Base-by-base conservation (phyloP, 2,113 vertebrate genomes). In the Chlorocebus sabaeus region DNA sequence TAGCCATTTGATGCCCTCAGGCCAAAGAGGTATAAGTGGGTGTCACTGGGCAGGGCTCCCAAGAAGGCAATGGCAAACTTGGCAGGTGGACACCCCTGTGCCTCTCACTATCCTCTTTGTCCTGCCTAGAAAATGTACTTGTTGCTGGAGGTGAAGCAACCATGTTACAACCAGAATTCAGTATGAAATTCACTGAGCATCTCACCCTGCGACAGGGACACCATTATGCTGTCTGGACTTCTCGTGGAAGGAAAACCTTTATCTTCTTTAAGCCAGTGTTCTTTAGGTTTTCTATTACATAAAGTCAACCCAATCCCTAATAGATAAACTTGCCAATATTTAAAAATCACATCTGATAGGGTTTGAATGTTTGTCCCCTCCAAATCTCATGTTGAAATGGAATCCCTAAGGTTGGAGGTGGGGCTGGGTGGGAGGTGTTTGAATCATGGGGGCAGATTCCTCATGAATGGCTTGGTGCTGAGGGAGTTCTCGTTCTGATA, bases 171-270 rank as follows among this genome's bases (percentile, higher is more conserved):
- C 32, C 32, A 50, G 89, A 25, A 22, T 30, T 27, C 11, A 1
- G 30, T 9, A 7, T 20, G 13, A 67, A 43, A 7, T 17, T 4
- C 27, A 3, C 50, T 55, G 38, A 13, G 11, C 59, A n/a, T 1
- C 45, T 0, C 3, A 16, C 38, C 57, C 59, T 6, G 9, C 0
- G 10, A 13, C 25, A 20, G 6, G 12, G 8, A 55, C 5, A 52
- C 30, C 1, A 0, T 6, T 35, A 68, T 2, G 61, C 32, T 1
- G 2, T 14, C 61, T 23, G 52, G 6, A 40, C 38, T 11, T 67
- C 38, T 8, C 0, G 1, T 4, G 5, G 70, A 2, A 16, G 6
- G 1, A 23, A 48, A 61, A 6, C 17, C 16, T n/a, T 27, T 7
- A 5, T 48, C 68, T 83, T 7, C 0, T 7, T 30, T 35, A 22